A percentile compares a stretch with the other conserved stretches of the same genome.
These are phyloP conservation scores for Phrynocephalus guinanensis DNA, from an alignment of 2,797 vertebrate species.

Conservation along the genomic window DNA sequence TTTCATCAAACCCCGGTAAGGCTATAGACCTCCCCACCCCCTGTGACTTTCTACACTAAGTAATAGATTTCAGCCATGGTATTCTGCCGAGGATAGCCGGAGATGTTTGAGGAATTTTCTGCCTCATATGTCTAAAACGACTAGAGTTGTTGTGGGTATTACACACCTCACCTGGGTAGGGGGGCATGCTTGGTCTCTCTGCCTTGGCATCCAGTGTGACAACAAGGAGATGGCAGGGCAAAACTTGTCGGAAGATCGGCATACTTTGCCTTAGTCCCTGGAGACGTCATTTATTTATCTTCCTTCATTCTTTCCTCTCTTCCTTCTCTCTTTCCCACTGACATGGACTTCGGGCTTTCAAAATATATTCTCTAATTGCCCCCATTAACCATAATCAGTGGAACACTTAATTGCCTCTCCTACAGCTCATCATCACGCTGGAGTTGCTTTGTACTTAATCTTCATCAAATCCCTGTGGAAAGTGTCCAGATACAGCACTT, in stretches of 20 bases:
- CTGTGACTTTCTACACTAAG: too few relatives aligned
- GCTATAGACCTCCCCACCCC: too few relatives aligned
- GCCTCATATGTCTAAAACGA: neutral
- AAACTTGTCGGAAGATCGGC: neutral
- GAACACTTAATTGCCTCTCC: conserved; percentile 65
- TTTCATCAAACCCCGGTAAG: too few relatives aligned
- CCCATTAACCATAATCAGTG: conserved; percentile 61
- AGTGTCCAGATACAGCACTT: conserved; percentile 46
- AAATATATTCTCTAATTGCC: conserved; percentile 66
- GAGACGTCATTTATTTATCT: neutral
- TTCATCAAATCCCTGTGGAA: conserved; percentile 46
- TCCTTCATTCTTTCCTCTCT: neutral
- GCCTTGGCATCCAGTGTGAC: neutral
- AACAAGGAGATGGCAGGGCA: neutral
- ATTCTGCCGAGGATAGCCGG: too few relatives aligned
- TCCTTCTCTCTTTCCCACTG: conserved; percentile 7
- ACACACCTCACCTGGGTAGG: too few relatives aligned
- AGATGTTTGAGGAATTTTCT: neutral
- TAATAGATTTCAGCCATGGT: too few relatives aligned
- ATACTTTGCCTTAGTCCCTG: neutral
- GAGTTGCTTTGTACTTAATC: conserved; percentile 59
- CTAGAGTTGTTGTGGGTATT: too few relatives aligned
- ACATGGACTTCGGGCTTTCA: conserved; percentile 52
- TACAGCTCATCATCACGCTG: conserved; percentile 52
- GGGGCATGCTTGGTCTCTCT: neutral